These are phyloP conservation scores for Heteropelma amictum DNA, from an alignment of 2,888 invertebrate species.

Conservation along the genomic window DNA sequence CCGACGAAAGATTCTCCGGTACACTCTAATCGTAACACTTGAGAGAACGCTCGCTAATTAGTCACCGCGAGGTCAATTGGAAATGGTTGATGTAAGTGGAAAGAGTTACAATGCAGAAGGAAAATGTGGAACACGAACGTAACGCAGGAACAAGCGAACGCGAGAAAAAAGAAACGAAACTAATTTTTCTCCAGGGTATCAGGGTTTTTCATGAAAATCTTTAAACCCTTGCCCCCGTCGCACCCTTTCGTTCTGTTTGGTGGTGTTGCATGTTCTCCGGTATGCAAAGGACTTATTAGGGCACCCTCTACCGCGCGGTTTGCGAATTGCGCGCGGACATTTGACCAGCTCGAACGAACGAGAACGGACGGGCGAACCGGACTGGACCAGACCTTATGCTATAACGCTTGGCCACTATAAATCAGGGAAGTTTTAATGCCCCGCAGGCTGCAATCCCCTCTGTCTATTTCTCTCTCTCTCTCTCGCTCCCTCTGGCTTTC, in stretches of 20 bases:
- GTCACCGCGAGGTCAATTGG: slow-evolving; percentile 58
- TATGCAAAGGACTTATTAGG: slow-evolving; percentile 26
- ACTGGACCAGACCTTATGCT: slow-evolving; percentile 48
- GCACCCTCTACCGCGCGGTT: slow-evolving; percentile 42
- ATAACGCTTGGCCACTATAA: slow-evolving; percentile 71
- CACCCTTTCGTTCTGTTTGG: neutral
- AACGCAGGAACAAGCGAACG: too few relatives aligned
- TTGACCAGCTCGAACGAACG: slow-evolving; percentile 46
- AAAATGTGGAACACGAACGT: too few relatives aligned
- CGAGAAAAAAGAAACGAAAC: neutral
- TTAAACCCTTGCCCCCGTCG: slow-evolving; percentile 5
- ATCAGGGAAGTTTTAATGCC: slow-evolving; percentile 76
- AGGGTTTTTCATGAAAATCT: neutral
- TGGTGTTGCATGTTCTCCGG: slow-evolving; percentile 2
- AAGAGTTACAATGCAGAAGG: neutral
- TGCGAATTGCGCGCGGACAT: slow-evolving; percentile 49
- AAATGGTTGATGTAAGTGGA: slow-evolving; percentile 12
- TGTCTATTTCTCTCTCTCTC: slow-evolving; percentile 52
- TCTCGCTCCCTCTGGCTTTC: neutral
- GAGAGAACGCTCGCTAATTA: slow-evolving; percentile 59
- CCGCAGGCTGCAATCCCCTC: slow-evolving; percentile 69
- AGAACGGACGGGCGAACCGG: slow-evolving; percentile 43
- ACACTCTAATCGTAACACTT: slow-evolving; percentile 62
- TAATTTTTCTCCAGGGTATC: neutral
- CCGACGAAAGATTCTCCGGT: slow-evolving; percentile 47